Conservation (phyloP, 2,888 invertebrate genomes). For the Theodoxus fluviatilis region DNA sequence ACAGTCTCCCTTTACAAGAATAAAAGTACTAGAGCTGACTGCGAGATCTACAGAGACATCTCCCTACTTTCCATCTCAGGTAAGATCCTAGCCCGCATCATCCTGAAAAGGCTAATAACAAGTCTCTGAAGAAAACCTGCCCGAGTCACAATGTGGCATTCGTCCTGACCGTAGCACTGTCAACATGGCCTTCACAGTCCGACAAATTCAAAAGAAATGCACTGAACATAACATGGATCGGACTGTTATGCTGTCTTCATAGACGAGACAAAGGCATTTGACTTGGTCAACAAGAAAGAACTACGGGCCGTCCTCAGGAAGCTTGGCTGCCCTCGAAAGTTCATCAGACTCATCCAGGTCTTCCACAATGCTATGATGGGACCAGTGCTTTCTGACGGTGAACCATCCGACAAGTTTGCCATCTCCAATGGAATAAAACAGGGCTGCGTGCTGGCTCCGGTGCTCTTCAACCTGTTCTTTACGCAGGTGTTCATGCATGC, state of each 20-base stretch:
- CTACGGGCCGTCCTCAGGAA: neutral
- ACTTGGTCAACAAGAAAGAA: neutral
- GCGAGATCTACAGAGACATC: slow-evolving; percentile 9
- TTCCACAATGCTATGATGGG: neutral
- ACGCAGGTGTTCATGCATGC: too few relatives aligned
- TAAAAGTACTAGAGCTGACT: too few relatives aligned
- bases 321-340: neutral
- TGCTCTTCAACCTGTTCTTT: too few relatives aligned
- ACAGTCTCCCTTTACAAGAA: too few relatives aligned
- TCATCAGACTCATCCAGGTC: neutral
- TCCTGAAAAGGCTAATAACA: neutral
- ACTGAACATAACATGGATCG: neutral
- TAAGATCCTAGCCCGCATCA: neutral
- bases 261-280: slow-evolving; percentile 1
- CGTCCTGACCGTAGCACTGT: neutral
- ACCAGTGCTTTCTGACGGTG: neutral
- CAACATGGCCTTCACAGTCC: neutral
- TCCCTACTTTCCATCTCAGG: slow-evolving; percentile 1
- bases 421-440: slow-evolving; percentile 1
- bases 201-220: slow-evolving; percentile 2
- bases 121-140: neutral
- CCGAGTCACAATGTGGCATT: neutral
- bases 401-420: neutral
- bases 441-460: neutral
- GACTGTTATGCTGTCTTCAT: neutral